Evolutionary conservation across 1,140 invertebrate genomes (phyloP).

Genomic region (Drosophila ercepeae): DNA sequence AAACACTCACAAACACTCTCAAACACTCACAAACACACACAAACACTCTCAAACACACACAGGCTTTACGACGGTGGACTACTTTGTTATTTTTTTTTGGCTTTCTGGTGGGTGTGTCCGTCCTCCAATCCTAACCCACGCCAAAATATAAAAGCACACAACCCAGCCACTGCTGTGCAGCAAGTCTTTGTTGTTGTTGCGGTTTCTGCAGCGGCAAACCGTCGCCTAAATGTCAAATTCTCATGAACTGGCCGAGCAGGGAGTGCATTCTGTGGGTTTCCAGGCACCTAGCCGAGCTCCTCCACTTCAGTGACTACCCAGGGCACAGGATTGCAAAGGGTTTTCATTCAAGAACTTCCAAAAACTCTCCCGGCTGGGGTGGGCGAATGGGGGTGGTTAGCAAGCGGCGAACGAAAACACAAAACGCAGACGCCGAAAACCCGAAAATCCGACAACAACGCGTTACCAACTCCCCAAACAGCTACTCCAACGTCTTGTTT

Average conservation of each 20-base stretch:
- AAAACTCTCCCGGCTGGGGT: constrained; percentile 14
- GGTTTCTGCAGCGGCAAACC: constrained; percentile 28
- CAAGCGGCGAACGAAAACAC: constrained; percentile 6
- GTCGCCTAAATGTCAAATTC: constrained; percentile 73
- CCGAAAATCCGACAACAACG: background rate
- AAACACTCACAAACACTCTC: constrained; percentile 15
- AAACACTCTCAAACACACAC: constrained; percentile 9
- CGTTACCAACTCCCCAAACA: background rate
- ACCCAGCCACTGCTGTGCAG: constrained; percentile 9
- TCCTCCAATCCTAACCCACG: constrained; percentile 57
- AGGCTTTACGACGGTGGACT: constrained; percentile 33
- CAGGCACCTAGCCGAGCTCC: background rate
- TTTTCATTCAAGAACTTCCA: constrained; percentile 45
- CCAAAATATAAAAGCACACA: constrained; percentile 16
- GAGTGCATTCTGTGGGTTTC: constrained; percentile 30
- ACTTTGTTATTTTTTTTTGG: constrained; percentile 37
- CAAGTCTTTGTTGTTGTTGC: constrained; percentile 17
- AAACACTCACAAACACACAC: constrained; percentile 6
- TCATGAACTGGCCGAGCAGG: constrained; percentile 56
- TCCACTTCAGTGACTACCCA: background rate
- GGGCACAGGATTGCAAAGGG: constrained; percentile 8
- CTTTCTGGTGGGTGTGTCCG: constrained; percentile 73
- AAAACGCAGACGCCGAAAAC: background rate
- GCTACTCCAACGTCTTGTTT: background rate
- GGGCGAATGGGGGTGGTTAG: constrained; percentile 1